Percentiles rank a stretch among this genome's conserved stretches.
Conservation (phyloP, 2,888 invertebrate species). For the Eustalomyia histrio region DNA sequence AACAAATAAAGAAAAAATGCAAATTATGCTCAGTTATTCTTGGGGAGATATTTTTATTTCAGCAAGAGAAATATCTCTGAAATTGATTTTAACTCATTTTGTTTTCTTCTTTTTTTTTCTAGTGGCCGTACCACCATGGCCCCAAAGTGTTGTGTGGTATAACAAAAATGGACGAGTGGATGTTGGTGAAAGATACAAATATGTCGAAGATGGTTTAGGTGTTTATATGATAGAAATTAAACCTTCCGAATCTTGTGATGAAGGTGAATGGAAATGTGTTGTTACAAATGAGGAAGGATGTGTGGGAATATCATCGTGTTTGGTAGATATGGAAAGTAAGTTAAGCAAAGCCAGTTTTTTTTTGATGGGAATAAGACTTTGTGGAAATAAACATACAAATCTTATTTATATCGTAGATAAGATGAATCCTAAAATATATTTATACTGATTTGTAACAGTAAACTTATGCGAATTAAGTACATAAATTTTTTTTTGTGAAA, state of each 20-base stretch:
- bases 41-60: neutral
- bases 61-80: neutral
- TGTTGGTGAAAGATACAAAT: conserved; percentile 85
- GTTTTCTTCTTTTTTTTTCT: conserved; percentile 13
- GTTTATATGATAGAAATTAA: conserved; percentile 88
- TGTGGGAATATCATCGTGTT: conserved; percentile 87
- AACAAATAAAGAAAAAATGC: conserved; percentile 66
- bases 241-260: conserved; percentile 88
- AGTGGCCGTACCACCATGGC: conserved; percentile 93
- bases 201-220: conserved; percentile 90
- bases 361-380: too few species aligned
- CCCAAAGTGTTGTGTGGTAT: conserved; percentile 90
- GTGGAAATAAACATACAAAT: too few species aligned
- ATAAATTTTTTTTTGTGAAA: too few species aligned
- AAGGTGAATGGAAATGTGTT: conserved; percentile 94
- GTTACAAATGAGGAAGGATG: conserved; percentile 88
- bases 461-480: too few species aligned
- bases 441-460: too few species aligned
- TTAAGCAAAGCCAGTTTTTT: conserved; percentile 32
- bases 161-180: conserved; percentile 90
- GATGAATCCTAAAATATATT: too few species aligned
- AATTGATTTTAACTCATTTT: neutral
- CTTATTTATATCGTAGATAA: too few species aligned
- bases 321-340: conserved; percentile 89
- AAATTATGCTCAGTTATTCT: neutral